phyloP scores from a whole-genome alignment of 2,113 vertebrate species.

The Salvator merianae region DNA sequence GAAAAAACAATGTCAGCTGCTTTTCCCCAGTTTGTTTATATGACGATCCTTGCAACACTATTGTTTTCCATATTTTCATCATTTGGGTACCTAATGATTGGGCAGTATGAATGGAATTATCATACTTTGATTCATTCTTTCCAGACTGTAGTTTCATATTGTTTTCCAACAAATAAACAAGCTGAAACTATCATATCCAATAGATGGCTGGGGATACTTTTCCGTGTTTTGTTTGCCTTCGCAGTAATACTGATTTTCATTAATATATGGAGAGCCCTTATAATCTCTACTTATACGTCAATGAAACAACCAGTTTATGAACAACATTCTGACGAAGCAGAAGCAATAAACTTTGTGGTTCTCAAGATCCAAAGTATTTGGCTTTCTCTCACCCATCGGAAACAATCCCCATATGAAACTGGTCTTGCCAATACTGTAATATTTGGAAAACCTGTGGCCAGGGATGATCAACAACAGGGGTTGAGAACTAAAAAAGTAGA shows the following conservation, averaged over 20 bases:
- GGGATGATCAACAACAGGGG: constrained; percentile 18
- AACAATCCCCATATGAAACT: not conserved
- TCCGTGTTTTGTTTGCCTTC: constrained; percentile 59
- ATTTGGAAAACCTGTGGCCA: constrained; percentile 48
- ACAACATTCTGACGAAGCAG: constrained; percentile 63
- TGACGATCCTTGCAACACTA: constrained; percentile 43
- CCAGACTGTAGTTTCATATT: constrained; percentile 67
- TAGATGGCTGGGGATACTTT: constrained; percentile 53
- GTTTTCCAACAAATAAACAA: constrained; percentile 49
- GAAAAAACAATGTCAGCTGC: constrained; percentile 48
- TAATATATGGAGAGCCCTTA: constrained; percentile 63
- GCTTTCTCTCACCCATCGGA: not conserved
- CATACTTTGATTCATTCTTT: constrained; percentile 43
- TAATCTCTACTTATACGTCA: constrained; percentile 56
- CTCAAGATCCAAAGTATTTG: constrained; percentile 6
- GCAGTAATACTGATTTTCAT: constrained; percentile 61
- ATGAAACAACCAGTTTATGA: constrained; percentile 61
- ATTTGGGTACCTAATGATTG: constrained; percentile 70
- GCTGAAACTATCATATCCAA: constrained; percentile 46
- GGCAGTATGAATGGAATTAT: constrained; percentile 67
- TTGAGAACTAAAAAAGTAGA: constrained; percentile 60
- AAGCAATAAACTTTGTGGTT: constrained; percentile 52
- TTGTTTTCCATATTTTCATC: constrained; percentile 51
- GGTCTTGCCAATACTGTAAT: constrained; percentile 25
- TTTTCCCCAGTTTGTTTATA: constrained; percentile 53